phyloP scores from a whole-genome alignment of 2,797 vertebrate genomes.

The Gymnothorax javanicus region DNA sequence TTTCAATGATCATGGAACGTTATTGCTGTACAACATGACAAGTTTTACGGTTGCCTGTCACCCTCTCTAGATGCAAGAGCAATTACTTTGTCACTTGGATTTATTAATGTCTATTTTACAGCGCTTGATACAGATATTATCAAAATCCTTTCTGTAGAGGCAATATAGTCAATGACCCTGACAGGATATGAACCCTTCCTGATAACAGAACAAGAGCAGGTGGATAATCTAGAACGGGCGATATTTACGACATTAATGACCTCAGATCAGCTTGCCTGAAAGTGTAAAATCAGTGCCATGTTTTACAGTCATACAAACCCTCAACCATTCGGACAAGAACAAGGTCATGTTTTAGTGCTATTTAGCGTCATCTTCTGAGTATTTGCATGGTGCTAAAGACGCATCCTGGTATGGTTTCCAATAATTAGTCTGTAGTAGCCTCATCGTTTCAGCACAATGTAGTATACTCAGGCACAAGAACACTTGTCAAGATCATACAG shows the following conservation, averaged over 20 bases:
- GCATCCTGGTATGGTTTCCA: conserved; percentile 58
- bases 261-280: conserved; percentile 61
- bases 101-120: conserved; percentile 66
- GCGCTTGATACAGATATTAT: conserved; percentile 68
- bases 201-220: conserved; percentile 53
- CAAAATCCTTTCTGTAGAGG: conserved; percentile 72
- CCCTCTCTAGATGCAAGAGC: conserved; percentile 40
- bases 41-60: background rate
- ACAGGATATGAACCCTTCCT: conserved; percentile 58
- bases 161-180: conserved; percentile 74
- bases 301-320: conserved; percentile 27
- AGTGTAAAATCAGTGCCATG: conserved; percentile 15
- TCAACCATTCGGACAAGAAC: conserved; percentile 30
- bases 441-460: conserved; percentile 73
- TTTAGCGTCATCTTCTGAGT: background rate
- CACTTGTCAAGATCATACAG: background rate
- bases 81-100: conserved; percentile 57
- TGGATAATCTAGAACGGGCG: conserved; percentile 70
- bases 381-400: background rate
- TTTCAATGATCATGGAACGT: background rate
- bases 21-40: background rate
- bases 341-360: background rate
- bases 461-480: conserved; percentile 54
- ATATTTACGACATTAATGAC: conserved; percentile 62
- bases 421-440: conserved; percentile 67